phyloP scores from a whole-genome alignment of 2,113 vertebrate genomes.

The Acrocephalus arundinaceus region DNA sequence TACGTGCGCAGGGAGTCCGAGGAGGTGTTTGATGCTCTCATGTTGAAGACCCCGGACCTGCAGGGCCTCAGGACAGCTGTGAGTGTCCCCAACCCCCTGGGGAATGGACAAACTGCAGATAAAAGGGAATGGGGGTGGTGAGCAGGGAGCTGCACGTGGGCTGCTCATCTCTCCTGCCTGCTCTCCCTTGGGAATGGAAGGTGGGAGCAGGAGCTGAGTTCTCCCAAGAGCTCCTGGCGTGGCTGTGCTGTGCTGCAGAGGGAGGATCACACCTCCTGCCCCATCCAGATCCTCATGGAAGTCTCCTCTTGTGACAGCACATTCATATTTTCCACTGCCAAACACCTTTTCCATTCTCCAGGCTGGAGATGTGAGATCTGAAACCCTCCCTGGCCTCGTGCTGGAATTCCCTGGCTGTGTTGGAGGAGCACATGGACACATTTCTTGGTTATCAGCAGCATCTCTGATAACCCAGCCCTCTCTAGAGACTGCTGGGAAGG shows the following conservation, averaged over 20 bases:
- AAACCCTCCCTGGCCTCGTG: background rate
- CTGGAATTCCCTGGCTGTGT: constrained; percentile 6
- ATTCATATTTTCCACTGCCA: background rate
- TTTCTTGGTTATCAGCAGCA: constrained; percentile 68
- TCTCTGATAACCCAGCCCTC: constrained; percentile 58
- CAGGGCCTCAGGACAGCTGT: constrained; percentile 91
- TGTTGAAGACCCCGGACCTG: constrained; percentile 92
- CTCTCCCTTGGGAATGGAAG: background rate
- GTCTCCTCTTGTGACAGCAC: background rate
- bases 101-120: background rate
- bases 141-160: rapidly evolving
- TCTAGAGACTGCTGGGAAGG: constrained; percentile 40
- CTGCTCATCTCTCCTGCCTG: background rate
- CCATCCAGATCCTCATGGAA: background rate
- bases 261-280: background rate
- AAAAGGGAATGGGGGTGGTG: background rate
- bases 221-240: background rate
- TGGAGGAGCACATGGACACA: constrained; percentile 22
- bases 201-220: background rate
- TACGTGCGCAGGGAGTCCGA: constrained; percentile 88
- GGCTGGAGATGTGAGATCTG: background rate
- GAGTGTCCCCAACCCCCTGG: constrained; percentile 44
- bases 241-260: background rate
- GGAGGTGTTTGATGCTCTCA: constrained; percentile 95
- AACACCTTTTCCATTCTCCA: background rate